These are phyloP conservation scores for Apamea sordens DNA, from an alignment of 2,888 invertebrate genomes.

Conservation along the genomic window DNA sequence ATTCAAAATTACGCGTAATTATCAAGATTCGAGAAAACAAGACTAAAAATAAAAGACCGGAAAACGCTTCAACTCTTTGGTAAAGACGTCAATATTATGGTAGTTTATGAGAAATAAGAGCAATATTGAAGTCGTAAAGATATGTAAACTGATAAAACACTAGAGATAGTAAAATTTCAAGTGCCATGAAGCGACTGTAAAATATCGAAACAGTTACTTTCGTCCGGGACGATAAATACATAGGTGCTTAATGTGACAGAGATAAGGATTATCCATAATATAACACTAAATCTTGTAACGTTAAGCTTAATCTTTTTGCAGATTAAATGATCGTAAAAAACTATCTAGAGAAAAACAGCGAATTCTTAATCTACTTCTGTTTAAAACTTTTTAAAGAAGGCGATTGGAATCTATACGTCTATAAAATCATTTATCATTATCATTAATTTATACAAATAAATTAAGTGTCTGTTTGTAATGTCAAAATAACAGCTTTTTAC, in stretches of 20 bases:
- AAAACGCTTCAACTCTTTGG: constrained; percentile 21
- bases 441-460: no score
- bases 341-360: background rate
- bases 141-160: constrained; percentile 32
- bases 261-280: constrained; percentile 35
- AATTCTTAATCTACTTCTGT: background rate
- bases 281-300: constrained; percentile 10
- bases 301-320: constrained; percentile 16
- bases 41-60: constrained; percentile 1
- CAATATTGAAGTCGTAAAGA: constrained; percentile 48
- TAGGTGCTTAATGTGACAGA: background rate
- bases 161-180: constrained; percentile 19
- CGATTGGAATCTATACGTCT: no score
- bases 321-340: constrained; percentile 1
- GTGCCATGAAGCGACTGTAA: background rate
- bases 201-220: constrained; percentile 31
- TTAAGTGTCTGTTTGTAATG: no score
- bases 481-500: no score
- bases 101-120: constrained; percentile 47
- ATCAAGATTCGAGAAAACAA: constrained; percentile 1
- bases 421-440: no score
- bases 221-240: constrained; percentile 10
- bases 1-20: constrained; percentile 32
- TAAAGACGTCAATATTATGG: constrained; percentile 32
- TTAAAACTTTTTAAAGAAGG: background rate